Evolutionary conservation across 2,888 invertebrate species (phyloP).

Genomic region (Plagiodera versicolora): DNA sequence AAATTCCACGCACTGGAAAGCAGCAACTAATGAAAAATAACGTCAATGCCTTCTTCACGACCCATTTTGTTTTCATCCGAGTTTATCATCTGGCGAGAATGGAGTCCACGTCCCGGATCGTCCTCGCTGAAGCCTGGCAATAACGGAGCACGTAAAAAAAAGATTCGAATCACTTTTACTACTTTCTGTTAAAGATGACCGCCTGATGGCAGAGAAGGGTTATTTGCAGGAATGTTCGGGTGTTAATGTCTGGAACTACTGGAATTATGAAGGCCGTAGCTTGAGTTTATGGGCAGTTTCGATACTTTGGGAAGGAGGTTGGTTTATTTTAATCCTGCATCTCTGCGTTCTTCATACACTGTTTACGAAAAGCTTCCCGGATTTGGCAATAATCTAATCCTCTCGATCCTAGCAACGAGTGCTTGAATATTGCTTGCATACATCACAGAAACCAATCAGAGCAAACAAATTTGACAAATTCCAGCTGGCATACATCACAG

Average conservation of each 20-base stretch:
- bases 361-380: too few relatives aligned
- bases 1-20: too few relatives aligned
- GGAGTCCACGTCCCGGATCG: background rate
- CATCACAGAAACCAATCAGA: conserved; percentile 1
- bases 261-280: background rate
- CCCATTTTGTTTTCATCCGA: background rate
- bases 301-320: background rate
- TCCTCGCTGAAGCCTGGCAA: background rate
- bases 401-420: too few relatives aligned
- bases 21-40: background rate
- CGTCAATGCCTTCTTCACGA: background rate
- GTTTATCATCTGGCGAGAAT: background rate
- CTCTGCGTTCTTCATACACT: too few relatives aligned
- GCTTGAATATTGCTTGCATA: background rate
- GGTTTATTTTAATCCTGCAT: too few relatives aligned
- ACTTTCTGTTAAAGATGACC: conserved; percentile 1
- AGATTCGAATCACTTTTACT: conserved; percentile 12
- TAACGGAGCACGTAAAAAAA: conserved; percentile 2
- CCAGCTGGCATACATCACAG: conserved; percentile 5
- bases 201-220: background rate
- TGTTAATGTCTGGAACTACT: background rate
- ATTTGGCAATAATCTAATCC: too few relatives aligned
- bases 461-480: background rate
- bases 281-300: background rate
- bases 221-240: background rate